Conservation (phyloP, 2,888 invertebrate species). For the Thysanoteuthis rhombus region DNA sequence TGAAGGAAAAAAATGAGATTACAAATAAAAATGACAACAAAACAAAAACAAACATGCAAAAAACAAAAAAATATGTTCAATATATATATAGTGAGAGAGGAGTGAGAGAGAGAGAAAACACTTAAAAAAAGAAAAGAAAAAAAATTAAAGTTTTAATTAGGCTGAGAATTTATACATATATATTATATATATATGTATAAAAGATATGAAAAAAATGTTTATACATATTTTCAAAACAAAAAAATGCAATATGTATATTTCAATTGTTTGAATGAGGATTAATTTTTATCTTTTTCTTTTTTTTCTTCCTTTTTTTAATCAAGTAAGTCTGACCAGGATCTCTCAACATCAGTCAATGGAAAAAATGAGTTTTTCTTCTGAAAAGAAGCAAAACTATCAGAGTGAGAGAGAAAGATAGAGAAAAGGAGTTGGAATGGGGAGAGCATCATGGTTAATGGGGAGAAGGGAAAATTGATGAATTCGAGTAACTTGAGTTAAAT, state of each 20-base stretch:
- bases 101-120: neutral
- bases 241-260: neutral
- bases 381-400: no score
- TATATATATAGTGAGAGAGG: neutral
- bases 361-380: no score
- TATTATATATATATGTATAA: slow-evolving; percentile 23
- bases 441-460: neutral
- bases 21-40: slow-evolving; percentile 12
- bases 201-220: neutral
- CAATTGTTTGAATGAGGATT: neutral
- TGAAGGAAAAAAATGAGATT: slow-evolving; percentile 19
- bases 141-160: neutral
- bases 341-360: neutral
- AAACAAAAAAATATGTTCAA: neutral
- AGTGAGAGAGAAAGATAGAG: neutral
- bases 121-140: neutral
- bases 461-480: neutral
- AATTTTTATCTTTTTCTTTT: neutral
- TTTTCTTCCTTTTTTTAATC: neutral
- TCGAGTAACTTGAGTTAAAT: no score
- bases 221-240: neutral
- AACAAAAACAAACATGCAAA: slow-evolving; percentile 12
- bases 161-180: neutral
- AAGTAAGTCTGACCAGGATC: neutral
- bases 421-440: neutral